Evolutionary conservation across 1,140 invertebrate species (phyloP), one percentile per base, ranked within the genome.

Genomic region (Argopecten irradians): DNA sequence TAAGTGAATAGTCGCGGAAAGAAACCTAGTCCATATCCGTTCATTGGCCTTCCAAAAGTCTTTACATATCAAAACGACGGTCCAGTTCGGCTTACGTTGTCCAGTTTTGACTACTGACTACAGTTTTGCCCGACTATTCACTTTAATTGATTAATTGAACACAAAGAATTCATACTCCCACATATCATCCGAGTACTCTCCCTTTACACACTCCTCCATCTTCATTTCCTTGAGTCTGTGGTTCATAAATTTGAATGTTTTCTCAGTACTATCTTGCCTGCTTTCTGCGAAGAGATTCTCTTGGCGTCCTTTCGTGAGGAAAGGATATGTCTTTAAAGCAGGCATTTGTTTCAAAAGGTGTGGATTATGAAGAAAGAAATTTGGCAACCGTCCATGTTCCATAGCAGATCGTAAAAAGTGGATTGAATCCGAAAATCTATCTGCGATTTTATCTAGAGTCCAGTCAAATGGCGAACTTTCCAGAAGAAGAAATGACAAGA

Each of bases 141-240:
- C n/a, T n/a, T n/a, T 11, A 46, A 1, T 11, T 34, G 32, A 19
- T 87, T 82, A 91, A 82, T 88, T 91, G 46, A 92, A 94, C 7
- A 94, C 87, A 91, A 94, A 94, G 86, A 94, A 94, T 87, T 94
- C 93, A 88, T 93, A 94, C 85, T 94, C 94, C 93, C 93, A 94
- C 93, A 93, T 93, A 55, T 94, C 92, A 13, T 83, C 36, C 0
- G 93, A 94, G 88, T 92, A 94, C 14, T 93, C 91, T n/a, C 92
- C 90, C n/a, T 92, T 93, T n/a, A 94, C 39, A 88, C 91, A 93
- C 9, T 91, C 86, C 14, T 82, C 33, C 0, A 94, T 86, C 11
- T 92, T 91, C n/a, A 90, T 91, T 36, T 94, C 93, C n/a, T 90
- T 55, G 3, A 94, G 88, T 22, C 92, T 71, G 2, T 88, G 32